These are phyloP conservation scores for Penaeus monodon DNA, from an alignment of 2,888 invertebrate genomes.

Conservation along the genomic window DNA sequence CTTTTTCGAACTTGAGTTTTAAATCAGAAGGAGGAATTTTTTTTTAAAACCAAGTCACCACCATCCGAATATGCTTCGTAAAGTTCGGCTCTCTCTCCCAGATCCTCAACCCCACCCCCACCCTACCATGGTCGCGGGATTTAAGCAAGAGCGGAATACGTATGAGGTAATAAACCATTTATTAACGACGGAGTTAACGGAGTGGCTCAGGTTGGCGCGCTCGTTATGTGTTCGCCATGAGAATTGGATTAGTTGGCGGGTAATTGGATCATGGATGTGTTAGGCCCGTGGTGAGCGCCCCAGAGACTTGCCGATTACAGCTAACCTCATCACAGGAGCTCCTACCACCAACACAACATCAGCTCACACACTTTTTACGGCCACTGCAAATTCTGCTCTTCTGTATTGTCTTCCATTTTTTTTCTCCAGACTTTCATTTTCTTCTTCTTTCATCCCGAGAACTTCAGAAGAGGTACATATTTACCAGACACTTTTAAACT, in stretches of 20 bases:
- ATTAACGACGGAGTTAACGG: not conserved
- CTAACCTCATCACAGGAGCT: too few species aligned
- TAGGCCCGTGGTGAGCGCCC: slow-evolving; percentile 52
- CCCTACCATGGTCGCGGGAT: not conserved
- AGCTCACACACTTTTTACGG: too few species aligned
- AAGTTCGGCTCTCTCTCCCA: not conserved
- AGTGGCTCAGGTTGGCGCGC: slow-evolving; percentile 27
- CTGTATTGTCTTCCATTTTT: not conserved
- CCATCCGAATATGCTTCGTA: too few species aligned
- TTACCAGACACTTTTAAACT: too few species aligned
- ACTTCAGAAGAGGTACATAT: too few species aligned
- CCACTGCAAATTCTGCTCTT: too few species aligned
- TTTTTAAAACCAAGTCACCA: too few species aligned
- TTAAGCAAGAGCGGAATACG: not conserved
- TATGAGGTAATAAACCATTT: slow-evolving; percentile 14
- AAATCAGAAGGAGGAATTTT: not conserved
- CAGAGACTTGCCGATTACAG: slow-evolving; percentile 45
- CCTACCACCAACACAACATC: too few species aligned
- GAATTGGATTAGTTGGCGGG: slow-evolving; percentile 43
- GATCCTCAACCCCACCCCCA: not conserved
- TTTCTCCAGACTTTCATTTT: too few species aligned
- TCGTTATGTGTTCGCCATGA: slow-evolving; percentile 52
- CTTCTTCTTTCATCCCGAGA: too few species aligned
- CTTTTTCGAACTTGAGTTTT: not conserved
- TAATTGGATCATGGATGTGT: slow-evolving; percentile 50